phyloP scores from a whole-genome alignment of 2,113 vertebrate genomes.

The Melanotaenia duboulayi region DNA sequence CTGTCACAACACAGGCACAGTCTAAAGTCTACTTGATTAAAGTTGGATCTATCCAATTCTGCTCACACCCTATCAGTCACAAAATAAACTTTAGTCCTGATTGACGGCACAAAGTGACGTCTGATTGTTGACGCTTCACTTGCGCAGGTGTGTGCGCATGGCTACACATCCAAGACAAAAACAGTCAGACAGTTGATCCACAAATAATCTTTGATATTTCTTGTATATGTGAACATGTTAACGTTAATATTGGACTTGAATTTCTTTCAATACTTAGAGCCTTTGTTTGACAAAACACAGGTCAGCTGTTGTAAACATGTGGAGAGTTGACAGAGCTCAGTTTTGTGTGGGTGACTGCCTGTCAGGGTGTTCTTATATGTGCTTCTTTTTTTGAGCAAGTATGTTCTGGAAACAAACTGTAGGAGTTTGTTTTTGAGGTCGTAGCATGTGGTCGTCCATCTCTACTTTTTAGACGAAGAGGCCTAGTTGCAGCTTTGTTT shows the following conservation, averaged over 20 bases:
- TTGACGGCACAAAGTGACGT: slow-evolving; percentile 47
- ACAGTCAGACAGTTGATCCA: background rate
- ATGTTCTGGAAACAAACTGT: slow-evolving; percentile 48
- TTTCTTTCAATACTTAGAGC: slow-evolving; percentile 12
- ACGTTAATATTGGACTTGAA: slow-evolving; percentile 25
- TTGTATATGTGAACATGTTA: slow-evolving; percentile 5
- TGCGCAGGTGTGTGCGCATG: slow-evolving; percentile 40
- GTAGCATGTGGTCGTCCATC: slow-evolving; percentile 55
- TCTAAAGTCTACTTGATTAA: slow-evolving; percentile 69
- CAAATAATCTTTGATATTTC: slow-evolving; percentile 15
- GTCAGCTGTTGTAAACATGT: slow-evolving; percentile 7
- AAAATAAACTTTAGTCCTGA: slow-evolving; percentile 24
- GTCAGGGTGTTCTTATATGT: slow-evolving; percentile 7
- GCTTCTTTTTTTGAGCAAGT: background rate
- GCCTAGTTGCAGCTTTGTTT: slow-evolving; percentile 39
- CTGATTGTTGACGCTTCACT: slow-evolving; percentile 48
- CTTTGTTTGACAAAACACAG: slow-evolving; percentile 22
- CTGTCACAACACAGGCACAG: slow-evolving; percentile 44
- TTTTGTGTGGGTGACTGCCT: slow-evolving; percentile 23
- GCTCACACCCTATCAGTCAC: slow-evolving; percentile 56
- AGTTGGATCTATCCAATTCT: slow-evolving; percentile 68
- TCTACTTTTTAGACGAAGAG: slow-evolving; percentile 47
- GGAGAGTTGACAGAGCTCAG: slow-evolving; percentile 12
- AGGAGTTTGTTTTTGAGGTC: slow-evolving; percentile 64
- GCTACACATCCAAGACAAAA: too few relatives aligned